phyloP scores from a whole-genome alignment of 2,888 invertebrate genomes.

The Ectemnius cavifrons region DNA sequence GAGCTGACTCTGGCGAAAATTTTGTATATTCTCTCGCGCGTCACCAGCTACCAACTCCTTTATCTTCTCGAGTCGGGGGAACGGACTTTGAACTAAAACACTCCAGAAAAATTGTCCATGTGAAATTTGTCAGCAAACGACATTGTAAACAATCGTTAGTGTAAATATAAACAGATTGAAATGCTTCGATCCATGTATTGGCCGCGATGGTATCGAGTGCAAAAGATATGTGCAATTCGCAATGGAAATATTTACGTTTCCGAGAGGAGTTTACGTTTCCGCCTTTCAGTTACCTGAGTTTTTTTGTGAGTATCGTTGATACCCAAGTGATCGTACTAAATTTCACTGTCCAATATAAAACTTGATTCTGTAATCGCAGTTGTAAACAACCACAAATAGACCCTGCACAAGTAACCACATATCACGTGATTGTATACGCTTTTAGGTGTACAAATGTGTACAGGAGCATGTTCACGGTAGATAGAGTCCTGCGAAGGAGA shows the following conservation, averaged over 20 bases:
- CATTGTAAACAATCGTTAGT: background rate
- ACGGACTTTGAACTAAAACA: background rate
- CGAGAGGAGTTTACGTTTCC: constrained; percentile 42
- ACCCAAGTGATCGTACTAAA: too few relatives aligned
- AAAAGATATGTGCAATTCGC: constrained; percentile 45
- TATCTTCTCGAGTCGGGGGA: constrained; percentile 12
- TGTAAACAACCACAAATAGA: too few relatives aligned
- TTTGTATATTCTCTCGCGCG: constrained; percentile 21
- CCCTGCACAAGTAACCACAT: too few relatives aligned
- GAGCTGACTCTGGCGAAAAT: constrained; percentile 22
- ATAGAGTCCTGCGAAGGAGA: constrained; percentile 30
- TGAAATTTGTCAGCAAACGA: background rate
- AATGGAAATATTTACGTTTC: constrained; percentile 43
- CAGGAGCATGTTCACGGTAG: background rate
- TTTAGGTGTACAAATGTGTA: too few relatives aligned
- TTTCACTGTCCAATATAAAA: too few relatives aligned
- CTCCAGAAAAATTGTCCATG: background rate
- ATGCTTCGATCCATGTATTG: constrained; percentile 38
- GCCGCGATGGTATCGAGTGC: constrained; percentile 44
- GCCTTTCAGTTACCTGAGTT: constrained; percentile 22
- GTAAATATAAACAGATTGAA: constrained; percentile 6
- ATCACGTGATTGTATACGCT: too few relatives aligned
- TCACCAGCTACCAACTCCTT: constrained; percentile 8
- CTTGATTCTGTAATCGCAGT: too few relatives aligned
- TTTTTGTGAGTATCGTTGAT: constrained; percentile 56